Base-by-base conservation (phyloP, 2,888 invertebrate species). In the Baccha elongata region DNA sequence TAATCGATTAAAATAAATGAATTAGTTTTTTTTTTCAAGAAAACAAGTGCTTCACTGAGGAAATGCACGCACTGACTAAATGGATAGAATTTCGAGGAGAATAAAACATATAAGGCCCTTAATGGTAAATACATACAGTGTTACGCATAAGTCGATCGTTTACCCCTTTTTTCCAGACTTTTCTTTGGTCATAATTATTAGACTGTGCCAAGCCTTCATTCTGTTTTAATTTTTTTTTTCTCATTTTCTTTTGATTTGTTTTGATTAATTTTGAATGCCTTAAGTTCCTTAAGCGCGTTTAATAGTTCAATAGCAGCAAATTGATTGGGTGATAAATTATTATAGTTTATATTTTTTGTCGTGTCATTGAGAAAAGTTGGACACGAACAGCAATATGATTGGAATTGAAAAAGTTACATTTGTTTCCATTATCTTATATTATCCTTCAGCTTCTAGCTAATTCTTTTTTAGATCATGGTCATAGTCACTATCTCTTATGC, bases 161-260 rank as follows among this genome's bases (percentile, higher is more conserved):
- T 52, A 58, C 50, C 58, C 60, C 60, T 29, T 58, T 60, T 60
- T 40, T 52, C 19, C 23, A 23, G 44, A 64, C 13, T 64, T 68
- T 80, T 48, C 55, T 68, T 74, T 29, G n/a, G n/a, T 50, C 64
- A n/a, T n/a, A 35, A 58, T 55, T 64, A 26, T n/a, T n/a, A n/a
- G n/a, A n/a, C n/a, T n/a, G n/a, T n/a, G n/a, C n/a, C n/a, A n/a
- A n/a, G n/a, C n/a, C n/a, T n/a, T n/a, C n/a, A n/a, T n/a, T n/a
- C n/a, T n/a, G n/a, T n/a, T n/a, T n/a, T n/a, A 26, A 26, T 26
- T 1, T 32, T 32, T 60, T 13, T 40, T 64, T 48, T 42, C 50
- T 48, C 15, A 17, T n/a, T 48, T 50, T 55, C 26, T 32, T 26
- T 29, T 26, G 2, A 8, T 42, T 52, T 17, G 2, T 10, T 50